Evolutionary conservation across 2,797 vertebrate species (phyloP).

Genomic region (Lacerta bilineata): DNA sequence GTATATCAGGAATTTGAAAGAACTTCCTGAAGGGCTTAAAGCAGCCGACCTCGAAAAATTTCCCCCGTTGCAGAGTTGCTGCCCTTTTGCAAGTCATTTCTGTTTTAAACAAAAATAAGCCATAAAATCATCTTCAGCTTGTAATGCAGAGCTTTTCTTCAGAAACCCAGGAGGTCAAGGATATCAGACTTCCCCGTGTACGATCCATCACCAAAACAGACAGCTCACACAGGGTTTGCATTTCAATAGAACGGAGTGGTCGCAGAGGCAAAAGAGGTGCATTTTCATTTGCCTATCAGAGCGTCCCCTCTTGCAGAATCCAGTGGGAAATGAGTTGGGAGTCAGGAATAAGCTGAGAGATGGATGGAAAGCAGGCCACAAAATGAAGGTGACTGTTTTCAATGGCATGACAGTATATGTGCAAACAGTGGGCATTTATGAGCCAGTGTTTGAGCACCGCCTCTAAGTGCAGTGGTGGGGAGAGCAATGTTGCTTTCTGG

Average conservation of each 20-base stretch:
- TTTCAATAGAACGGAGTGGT: slow-evolving; percentile 52
- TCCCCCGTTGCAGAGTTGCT: slow-evolving; percentile 5
- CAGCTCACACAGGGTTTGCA: slow-evolving; percentile 46
- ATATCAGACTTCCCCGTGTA: slow-evolving; percentile 8
- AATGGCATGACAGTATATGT: background rate
- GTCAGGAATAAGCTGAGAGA: background rate
- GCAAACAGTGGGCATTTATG: background rate
- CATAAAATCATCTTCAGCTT: slow-evolving; percentile 25
- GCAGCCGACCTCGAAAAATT: slow-evolving; percentile 40
- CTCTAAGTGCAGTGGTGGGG: too few relatives aligned
- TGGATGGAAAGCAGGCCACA: background rate
- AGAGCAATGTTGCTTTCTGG: too few relatives aligned
- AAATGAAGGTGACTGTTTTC: background rate
- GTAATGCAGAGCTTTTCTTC: slow-evolving; percentile 24
- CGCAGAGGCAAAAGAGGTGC: slow-evolving; percentile 39
- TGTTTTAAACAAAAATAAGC: slow-evolving; percentile 42
- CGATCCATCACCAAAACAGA: slow-evolving; percentile 40
- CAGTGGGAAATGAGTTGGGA: background rate
- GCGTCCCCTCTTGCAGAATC: background rate
- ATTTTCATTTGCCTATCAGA: slow-evolving; percentile 41
- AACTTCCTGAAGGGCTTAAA: background rate
- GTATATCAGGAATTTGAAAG: background rate
- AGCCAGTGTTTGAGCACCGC: background rate
- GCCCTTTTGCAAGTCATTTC: slow-evolving; percentile 34
- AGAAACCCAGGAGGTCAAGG: slow-evolving; percentile 41